These are phyloP conservation scores for Fratercula arctica DNA, from an alignment of 2,797 vertebrate species.

Conservation along the genomic window DNA sequence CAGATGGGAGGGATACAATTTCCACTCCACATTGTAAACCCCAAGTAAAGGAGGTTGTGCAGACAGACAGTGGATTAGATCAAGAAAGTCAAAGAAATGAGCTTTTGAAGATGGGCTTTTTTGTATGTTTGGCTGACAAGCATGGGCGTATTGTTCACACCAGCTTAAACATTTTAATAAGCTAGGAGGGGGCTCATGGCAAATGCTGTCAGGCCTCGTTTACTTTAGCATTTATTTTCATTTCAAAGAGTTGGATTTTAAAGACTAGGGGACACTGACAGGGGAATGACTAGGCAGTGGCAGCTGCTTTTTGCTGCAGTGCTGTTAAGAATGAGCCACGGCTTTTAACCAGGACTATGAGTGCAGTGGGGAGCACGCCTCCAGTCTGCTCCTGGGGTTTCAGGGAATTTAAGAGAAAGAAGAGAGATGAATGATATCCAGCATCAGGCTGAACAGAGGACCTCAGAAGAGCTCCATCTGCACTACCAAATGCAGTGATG, in stretches of 20 bases:
- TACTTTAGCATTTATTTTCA: neutral
- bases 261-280: neutral
- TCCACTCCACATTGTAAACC: neutral
- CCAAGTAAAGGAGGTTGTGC: neutral
- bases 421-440: neutral
- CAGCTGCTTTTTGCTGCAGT: neutral
- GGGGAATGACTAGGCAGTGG: neutral
- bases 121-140: neutral
- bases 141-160: rapidly evolving
- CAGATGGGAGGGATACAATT: neutral
- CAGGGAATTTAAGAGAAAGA: neutral
- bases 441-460: neutral
- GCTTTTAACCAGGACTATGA: neutral
- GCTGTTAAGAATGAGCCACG: neutral
- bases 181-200: neutral
- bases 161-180: neutral
- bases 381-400: neutral
- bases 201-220: neutral
- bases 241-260: neutral
- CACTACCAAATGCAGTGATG: neutral
- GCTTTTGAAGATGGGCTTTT: neutral
- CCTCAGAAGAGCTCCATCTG: neutral
- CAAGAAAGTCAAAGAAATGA: neutral
- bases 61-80: neutral
- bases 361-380: slow-evolving; percentile 38